Conservation (phyloP, 2,113 vertebrate species). For the Platysteira castanea region DNA sequence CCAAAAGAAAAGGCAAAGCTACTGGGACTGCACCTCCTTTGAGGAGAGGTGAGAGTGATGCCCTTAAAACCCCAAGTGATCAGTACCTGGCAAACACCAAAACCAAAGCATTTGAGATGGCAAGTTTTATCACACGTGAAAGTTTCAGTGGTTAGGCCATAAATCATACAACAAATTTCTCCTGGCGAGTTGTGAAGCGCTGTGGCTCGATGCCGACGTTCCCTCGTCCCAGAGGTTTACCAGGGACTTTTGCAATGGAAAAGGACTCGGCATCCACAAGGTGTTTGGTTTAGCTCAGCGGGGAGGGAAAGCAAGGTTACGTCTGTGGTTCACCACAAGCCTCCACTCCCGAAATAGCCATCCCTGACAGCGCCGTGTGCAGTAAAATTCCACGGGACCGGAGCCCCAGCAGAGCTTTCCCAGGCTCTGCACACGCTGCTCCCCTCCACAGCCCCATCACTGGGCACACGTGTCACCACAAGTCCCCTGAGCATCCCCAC, state of each 20-base stretch:
- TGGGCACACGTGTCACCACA: rapidly evolving
- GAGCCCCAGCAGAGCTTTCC: not conserved
- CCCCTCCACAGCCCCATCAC: not conserved
- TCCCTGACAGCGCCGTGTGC: rapidly evolving
- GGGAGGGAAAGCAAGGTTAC: not conserved
- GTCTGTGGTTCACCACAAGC: not conserved
- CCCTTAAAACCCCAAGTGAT: not conserved
- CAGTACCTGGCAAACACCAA: not conserved
- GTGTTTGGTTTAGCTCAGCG: not conserved
- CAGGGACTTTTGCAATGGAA: not conserved
- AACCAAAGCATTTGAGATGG: not conserved
- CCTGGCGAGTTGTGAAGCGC: rapidly evolving
- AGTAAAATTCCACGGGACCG: not conserved
- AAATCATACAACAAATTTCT: not conserved
- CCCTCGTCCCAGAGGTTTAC: rapidly evolving
- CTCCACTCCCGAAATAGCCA: not conserved
- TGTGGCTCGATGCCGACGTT: rapidly evolving
- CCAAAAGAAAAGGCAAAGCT: not conserved
- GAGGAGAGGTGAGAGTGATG: not conserved
- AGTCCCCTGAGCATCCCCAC: rapidly evolving
- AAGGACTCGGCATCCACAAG: not conserved
- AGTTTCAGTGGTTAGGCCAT: not conserved
- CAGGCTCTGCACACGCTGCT: not conserved
- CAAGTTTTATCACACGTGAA: not conserved
- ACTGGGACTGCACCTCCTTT: not conserved